A percentile compares a stretch with the other conserved stretches of the same genome.
Evolutionary conservation across 53 echinoderm and acorn worm genomes (phyloP).

Genomic region (Mesocentrotus franciscanus): DNA sequence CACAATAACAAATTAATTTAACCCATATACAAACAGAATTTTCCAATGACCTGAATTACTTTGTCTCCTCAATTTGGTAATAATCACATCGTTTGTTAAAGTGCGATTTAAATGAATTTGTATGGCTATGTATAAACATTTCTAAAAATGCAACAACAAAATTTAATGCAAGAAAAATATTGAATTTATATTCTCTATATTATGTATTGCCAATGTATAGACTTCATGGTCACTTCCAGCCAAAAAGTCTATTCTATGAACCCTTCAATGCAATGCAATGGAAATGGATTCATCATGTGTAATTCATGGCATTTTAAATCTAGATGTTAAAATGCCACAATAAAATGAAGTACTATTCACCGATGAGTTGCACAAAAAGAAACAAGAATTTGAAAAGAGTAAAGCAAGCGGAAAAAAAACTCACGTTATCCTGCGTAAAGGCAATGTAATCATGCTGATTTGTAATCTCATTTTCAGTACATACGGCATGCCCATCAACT

Average conservation of each 20-base stretch:
- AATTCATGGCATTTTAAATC: background rate
- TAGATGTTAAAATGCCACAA: too few species aligned
- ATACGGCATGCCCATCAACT: conserved; percentile 84
- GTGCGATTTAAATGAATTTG: background rate
- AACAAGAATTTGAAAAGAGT: too few species aligned
- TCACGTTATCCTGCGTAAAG: conserved; percentile 72
- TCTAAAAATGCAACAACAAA: too few species aligned
- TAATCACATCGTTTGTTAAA: background rate
- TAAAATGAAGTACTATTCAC: too few species aligned
- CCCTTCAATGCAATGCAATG: background rate
- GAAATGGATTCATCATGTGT: background rate
- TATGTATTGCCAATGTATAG: background rate
- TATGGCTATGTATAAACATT: too few species aligned
- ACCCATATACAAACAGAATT: background rate
- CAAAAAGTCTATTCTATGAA: background rate
- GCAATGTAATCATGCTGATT: conserved; percentile 71
- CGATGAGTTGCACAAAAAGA: too few species aligned
- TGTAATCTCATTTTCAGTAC: conserved; percentile 79
- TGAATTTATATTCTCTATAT: background rate
- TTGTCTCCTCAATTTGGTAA: background rate
- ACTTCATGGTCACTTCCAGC: background rate
- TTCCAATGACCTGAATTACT: background rate
- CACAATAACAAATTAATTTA: background rate
- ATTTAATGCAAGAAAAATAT: background rate
- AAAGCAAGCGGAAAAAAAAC: conserved; percentile 5